Evolutionary conservation across 1,140 invertebrate species (phyloP), one percentile per base, ranked within the genome.

Genomic region (Paraescarpia echinospica): DNA sequence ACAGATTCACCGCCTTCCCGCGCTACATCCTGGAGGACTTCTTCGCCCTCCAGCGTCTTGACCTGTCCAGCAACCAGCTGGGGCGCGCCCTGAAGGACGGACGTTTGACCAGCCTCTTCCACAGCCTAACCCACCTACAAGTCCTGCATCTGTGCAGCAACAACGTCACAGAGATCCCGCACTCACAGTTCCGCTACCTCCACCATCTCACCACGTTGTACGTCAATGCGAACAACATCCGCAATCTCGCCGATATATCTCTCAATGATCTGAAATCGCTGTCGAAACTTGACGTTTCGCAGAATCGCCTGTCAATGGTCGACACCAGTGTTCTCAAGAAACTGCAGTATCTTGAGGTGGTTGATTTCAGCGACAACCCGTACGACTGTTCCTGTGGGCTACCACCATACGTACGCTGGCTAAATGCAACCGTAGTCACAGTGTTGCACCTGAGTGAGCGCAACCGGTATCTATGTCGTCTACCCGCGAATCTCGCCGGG

Each of bases 351-450:
- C 34, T 93, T 2, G 93, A 93, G 34, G 93, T 90, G 92, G 35
- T 92, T 34, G 93, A 93, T 34, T 41, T 92, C 34, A 92, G 93
- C 59, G 34, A 89, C 35, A 93, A 93, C 89, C 93, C 93, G 14
- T 93, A 90, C 93, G 92, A 91, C 34, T 93, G 93, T 90, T 77
- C 93, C 35, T 93, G 93, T 34, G 41, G 41, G 33, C 27, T 92
- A 5, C 89, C 91, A 0, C 92, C 89, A 5, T 93, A 91, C 92
- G 88, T 92, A 18, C 35, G 91, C 31, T 93, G 93, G 93, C 35
- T 91, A 4, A 93, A 92, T 59, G 31, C 27, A 9, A 93, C 92
- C 34, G 31, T 33, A 34, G 93, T 93, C n/a, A 59, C 33, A 33
- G 59, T 92, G 33, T 18, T 92, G 48, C 33, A 89, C 22, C 22